A percentile compares a stretch with the other conserved stretches of the same genome.
Conservation (phyloP, 2,113 vertebrate genomes). For the Platichthys stellatus region DNA sequence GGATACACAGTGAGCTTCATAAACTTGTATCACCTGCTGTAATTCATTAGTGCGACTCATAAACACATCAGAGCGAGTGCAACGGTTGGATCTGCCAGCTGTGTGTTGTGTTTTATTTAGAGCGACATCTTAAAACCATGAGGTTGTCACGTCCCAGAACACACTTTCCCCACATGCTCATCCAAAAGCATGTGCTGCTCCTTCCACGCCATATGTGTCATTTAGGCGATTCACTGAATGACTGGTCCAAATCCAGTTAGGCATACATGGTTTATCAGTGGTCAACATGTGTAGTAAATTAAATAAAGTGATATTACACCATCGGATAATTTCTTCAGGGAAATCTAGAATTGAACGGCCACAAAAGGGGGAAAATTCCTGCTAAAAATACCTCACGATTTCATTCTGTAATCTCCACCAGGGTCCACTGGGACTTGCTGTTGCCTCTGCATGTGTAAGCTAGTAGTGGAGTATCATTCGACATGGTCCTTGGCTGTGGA, state of each 20-base stretch:
- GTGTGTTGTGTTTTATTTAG: slow-evolving; percentile 19
- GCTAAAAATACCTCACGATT: slow-evolving; percentile 25
- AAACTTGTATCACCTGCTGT: slow-evolving; percentile 44
- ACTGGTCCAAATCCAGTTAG: slow-evolving; percentile 12
- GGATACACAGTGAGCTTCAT: slow-evolving; percentile 37
- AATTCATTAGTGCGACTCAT: slow-evolving; percentile 54
- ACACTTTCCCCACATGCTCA: background rate
- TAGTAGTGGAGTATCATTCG: slow-evolving; percentile 57
- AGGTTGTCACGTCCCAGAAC: background rate
- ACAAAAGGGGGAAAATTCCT: background rate
- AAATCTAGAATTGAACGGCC: background rate
- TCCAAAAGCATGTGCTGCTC: background rate
- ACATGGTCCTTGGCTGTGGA: slow-evolving; percentile 45
- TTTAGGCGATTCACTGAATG: background rate
- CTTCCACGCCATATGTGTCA: background rate
- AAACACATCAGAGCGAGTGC: slow-evolving; percentile 39
- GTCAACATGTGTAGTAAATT: slow-evolving; percentile 42
- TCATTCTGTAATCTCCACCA: slow-evolving; percentile 51
- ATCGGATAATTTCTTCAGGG: slow-evolving; percentile 11
- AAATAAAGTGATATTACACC: slow-evolving; percentile 14
- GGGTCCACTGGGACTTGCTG: slow-evolving; percentile 41
- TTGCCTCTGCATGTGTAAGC: slow-evolving; percentile 38
- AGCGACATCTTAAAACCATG: slow-evolving; percentile 33
- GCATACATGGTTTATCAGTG: slow-evolving; percentile 30
- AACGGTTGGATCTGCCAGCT: slow-evolving; percentile 37